Base-by-base conservation (phyloP, 2,797 vertebrate genomes). In the Aplochiton taeniatus region DNA sequence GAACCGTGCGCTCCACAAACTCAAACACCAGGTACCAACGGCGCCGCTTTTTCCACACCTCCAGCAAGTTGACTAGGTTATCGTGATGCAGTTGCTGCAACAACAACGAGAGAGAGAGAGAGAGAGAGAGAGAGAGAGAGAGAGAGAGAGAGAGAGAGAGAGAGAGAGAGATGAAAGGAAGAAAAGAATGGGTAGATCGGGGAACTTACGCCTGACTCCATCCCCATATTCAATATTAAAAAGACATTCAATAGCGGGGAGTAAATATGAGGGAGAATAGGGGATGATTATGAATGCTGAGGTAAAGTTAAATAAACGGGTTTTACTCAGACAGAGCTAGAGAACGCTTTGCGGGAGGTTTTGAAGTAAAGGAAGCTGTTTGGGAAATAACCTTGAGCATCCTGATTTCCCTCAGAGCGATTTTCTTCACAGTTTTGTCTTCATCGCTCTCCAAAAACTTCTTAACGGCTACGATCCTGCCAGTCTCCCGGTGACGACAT, bases 11-110 rank as follows among this genome's bases (percentile, higher is more conserved):
- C 71, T 96, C 95, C 73, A 97, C 93, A 73, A 96, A 97, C 77
- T 98, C 96, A 77, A 98, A 98, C 49, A 97, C 95, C 68, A 97
- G 87, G n/a, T 94, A 95, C 94, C 94, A 96, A 14, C 92, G 85
- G 18, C 93, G 94, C 20, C 94, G 94, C 50, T 91, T 93, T 77
- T 93, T 95, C 86, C 89, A 96, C 44, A 94, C 95, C 63, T 97
- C 95, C 43, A 97, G 84, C 12, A 98, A 88, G 77, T 92, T 96
- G 75, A 98, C 96, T 56, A 98, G 85, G 76, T 96, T 97, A 69
- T 95, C 93, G 0, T 98, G 96, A n/a, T 88, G 91, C 13, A 97
- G 90, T 91, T 95, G 93, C 96, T 98, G 77, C 77, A 46, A 56
- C 17, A 70, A 81, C 14, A 49, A 11, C 6, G 11, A n/a, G 11